Percentiles rank a stretch among this genome's conserved stretches.
Conservation (phyloP, 2,888 invertebrate genomes). For the Protophormia terraenovae region DNA sequence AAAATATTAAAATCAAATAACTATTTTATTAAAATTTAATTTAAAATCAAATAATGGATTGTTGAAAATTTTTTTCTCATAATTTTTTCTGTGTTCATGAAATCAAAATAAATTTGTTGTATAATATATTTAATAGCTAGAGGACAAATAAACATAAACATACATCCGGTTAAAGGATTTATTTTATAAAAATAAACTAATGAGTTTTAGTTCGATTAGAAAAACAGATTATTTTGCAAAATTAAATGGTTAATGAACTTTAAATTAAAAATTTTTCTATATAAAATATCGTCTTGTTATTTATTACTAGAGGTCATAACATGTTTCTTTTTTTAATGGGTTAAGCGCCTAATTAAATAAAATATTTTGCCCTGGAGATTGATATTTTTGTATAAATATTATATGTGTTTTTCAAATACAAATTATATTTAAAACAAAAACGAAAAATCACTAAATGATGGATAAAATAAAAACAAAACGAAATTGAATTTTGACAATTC, state of each 20-base stretch:
- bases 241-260: not conserved
- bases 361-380: not conserved
- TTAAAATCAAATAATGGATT: too few species aligned
- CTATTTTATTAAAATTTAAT: too few species aligned
- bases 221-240: not conserved
- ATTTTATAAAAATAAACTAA: not conserved
- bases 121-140: not conserved
- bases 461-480: not conserved
- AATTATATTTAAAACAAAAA: not conserved
- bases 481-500: conserved; percentile 21
- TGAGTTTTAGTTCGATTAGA: not conserved
- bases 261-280: not conserved
- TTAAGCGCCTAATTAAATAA: conserved; percentile 26
- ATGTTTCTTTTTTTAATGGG: conserved; percentile 23
- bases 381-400: not conserved
- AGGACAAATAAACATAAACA: not conserved
- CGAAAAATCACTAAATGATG: not conserved
- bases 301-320: conserved; percentile 32
- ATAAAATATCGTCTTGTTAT: not conserved
- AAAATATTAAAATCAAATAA: too few species aligned
- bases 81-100: too few species aligned
- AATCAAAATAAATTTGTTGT: too few species aligned
- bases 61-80: too few species aligned
- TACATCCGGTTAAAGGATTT: not conserved
- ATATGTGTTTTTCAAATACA: not conserved